phyloP scores from a whole-genome alignment of 1,140 invertebrate genomes.

The Ostrea edulis region DNA sequence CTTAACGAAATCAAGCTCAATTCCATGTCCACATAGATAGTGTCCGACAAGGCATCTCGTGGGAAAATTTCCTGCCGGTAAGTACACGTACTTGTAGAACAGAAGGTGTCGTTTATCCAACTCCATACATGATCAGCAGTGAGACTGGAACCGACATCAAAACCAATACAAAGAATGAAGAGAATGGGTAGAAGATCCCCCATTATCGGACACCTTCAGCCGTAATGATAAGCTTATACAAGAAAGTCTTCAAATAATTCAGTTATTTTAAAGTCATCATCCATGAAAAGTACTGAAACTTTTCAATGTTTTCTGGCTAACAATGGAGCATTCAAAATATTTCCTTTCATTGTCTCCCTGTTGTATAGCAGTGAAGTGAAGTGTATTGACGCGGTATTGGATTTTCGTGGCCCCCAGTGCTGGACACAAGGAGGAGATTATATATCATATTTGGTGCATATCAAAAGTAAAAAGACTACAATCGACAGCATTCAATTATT shows the following conservation, averaged over 20 bases:
- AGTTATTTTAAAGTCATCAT: background rate
- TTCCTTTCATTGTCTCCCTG: background rate
- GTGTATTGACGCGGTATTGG: no score
- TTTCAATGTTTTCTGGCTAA: background rate
- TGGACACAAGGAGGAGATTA: no score
- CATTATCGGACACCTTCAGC: background rate
- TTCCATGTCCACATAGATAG: slow-evolving; percentile 40
- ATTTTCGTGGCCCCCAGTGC: no score
- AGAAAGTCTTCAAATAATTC: background rate
- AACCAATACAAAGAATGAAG: background rate
- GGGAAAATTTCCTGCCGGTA: slow-evolving; percentile 46
- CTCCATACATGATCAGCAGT: background rate
- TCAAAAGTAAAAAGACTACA: no score
- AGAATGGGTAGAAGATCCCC: background rate
- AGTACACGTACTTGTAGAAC: slow-evolving; percentile 9
- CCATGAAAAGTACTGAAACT: background rate
- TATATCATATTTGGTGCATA: no score
- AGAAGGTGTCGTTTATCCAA: slow-evolving; percentile 32
- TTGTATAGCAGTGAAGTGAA: no score
- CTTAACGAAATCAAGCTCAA: slow-evolving; percentile 44
- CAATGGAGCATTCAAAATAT: background rate
- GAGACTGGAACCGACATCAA: background rate
- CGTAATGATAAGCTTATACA: background rate
- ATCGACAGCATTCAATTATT: no score
- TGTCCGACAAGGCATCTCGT: slow-evolving; percentile 20